A percentile compares a stretch with the other conserved stretches of the same genome.
Conservation (phyloP, 2,113 vertebrate species). For the Brienomyrus longianalis region DNA sequence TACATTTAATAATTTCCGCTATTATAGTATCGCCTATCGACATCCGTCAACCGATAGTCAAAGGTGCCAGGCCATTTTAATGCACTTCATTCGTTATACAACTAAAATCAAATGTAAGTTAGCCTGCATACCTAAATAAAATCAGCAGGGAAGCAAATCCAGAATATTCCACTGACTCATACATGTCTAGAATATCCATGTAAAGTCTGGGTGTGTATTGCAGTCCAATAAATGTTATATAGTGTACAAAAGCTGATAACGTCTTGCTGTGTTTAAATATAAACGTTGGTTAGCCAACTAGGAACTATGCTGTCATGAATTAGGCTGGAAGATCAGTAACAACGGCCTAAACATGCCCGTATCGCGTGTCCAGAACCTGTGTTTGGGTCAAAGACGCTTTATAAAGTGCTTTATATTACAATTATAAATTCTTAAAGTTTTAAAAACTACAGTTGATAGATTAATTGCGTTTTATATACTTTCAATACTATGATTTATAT, state of each 20-base stretch:
- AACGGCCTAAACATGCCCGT: not conserved
- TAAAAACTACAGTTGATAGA: not conserved
- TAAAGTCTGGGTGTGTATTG: not conserved
- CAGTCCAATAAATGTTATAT: not conserved
- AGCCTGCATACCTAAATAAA: not conserved
- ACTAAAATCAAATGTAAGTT: not conserved
- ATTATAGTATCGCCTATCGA: not conserved
- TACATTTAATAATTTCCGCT: not conserved
- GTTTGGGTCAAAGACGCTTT: not conserved
- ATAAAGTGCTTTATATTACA: not conserved
- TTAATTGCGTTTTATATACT: not conserved
- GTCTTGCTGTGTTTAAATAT: not conserved
- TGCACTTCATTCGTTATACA: not conserved
- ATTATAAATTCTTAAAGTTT: not conserved
- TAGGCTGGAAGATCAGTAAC: not conserved
- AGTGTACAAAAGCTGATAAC: not conserved
- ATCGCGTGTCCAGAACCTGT: not conserved
- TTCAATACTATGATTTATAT: not conserved
- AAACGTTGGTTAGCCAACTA: not conserved
- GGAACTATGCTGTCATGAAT: not conserved
- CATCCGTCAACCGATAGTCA: not conserved
- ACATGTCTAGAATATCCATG: not conserved
- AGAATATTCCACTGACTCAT: not conserved
- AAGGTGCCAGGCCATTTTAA: not conserved
- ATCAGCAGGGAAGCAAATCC: not conserved